These are phyloP conservation scores for Limanda limanda DNA, from an alignment of 2,113 vertebrate genomes.

Conservation along the genomic window DNA sequence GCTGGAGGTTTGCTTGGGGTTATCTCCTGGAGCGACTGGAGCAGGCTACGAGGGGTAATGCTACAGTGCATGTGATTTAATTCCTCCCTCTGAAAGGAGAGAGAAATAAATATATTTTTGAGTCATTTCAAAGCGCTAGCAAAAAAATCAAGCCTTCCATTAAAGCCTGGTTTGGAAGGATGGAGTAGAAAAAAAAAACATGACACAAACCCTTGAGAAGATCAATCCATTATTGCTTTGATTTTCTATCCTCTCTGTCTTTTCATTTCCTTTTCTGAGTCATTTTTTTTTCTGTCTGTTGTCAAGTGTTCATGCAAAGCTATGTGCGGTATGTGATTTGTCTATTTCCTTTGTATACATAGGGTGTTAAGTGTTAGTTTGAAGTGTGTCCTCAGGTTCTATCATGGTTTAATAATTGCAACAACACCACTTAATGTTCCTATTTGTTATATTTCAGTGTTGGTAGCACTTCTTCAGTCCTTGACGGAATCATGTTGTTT, in stretches of 20 bases:
- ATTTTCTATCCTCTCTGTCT: constrained; percentile 32
- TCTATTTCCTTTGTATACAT: no score
- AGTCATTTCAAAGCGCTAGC: constrained; percentile 43
- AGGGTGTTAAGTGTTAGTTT: background rate
- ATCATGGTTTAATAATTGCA: no score
- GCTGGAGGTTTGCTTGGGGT: constrained; percentile 26
- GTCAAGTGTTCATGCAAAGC: no score
- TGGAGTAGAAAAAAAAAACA: constrained; percentile 7
- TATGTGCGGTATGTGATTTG: no score
- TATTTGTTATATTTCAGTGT: no score
- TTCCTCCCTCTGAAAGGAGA: constrained; percentile 29
- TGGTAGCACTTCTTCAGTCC: no score
- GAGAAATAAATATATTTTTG: background rate
- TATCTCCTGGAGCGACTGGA: constrained; percentile 45
- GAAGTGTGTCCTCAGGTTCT: no score
- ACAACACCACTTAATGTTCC: no score
- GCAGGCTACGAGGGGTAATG: constrained; percentile 42
- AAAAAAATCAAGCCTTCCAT: constrained; percentile 40
- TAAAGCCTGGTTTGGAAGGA: constrained; percentile 35
- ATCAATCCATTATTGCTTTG: constrained; percentile 43
- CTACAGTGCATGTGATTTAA: constrained; percentile 57
- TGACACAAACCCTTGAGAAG: constrained; percentile 39
- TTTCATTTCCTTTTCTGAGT: background rate
- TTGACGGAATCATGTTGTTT: no score
- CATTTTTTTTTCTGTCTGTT: background rate